A percentile compares a stretch with the other conserved stretches of the same genome.
Conservation (phyloP, 2,797 vertebrate genomes). For the Syndactyla subalaris region DNA sequence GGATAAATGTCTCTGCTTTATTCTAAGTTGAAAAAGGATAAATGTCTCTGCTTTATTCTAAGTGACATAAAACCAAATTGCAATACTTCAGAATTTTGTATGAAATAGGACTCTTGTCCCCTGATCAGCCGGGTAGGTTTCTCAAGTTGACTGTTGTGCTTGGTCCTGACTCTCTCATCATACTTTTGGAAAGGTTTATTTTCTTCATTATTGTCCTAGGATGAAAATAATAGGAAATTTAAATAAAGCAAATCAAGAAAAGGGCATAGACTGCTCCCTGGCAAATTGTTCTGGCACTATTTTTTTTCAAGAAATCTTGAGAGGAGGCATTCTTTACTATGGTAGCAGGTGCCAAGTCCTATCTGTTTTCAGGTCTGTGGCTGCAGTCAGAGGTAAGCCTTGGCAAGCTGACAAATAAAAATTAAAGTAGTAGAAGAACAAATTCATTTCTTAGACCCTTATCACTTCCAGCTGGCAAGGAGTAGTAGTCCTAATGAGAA, state of each 20-base stretch:
- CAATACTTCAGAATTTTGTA: neutral
- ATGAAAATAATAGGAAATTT: conserved; percentile 6
- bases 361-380: neutral
- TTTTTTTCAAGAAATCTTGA: conserved; percentile 34
- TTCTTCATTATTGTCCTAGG: neutral
- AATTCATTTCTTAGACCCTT: conserved; percentile 36
- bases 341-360: conserved; percentile 14
- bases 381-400: conserved; percentile 7
- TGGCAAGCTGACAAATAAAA: conserved; percentile 54
- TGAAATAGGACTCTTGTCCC: neutral
- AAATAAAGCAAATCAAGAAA: conserved; percentile 1
- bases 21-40: neutral
- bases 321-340: neutral
- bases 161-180: neutral
- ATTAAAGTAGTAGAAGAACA: conserved; percentile 50
- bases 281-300: neutral
- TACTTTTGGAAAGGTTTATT: neutral
- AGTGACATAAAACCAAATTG: neutral
- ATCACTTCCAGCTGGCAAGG: conserved; percentile 53
- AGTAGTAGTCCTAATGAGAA: conserved; percentile 48
- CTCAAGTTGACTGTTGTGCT: neutral
- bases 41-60: neutral
- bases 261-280: neutral
- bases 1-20: neutral
- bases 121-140: neutral